Evolutionary conservation across 2,888 invertebrate species (phyloP).

Genomic region (Lepidocyrtoides sp.): DNA sequence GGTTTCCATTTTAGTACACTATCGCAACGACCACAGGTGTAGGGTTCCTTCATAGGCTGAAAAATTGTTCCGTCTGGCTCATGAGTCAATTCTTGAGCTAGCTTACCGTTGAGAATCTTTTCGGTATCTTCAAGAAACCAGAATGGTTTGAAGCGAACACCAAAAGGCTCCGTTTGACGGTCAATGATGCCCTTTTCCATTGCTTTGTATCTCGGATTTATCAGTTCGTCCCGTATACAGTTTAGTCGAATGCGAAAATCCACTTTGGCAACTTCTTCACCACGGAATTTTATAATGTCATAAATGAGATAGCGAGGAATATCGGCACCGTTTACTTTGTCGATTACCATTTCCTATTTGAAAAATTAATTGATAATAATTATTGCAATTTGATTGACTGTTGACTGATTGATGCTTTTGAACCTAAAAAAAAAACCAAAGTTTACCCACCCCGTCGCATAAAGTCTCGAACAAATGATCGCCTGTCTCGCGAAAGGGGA

Average conservation of each 20-base stretch:
- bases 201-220: slow-evolving; percentile 90
- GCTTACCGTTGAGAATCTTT: slow-evolving; percentile 93
- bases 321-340: slow-evolving; percentile 91
- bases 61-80: slow-evolving; percentile 99
- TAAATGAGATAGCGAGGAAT: slow-evolving; percentile 97
- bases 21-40: slow-evolving; percentile 93
- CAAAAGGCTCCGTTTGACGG: slow-evolving; percentile 94
- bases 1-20: slow-evolving; percentile 99
- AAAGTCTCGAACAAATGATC: slow-evolving; percentile 93
- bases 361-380: too few species aligned
- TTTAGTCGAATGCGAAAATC: slow-evolving; percentile 93
- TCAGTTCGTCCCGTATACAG: slow-evolving; percentile 90
- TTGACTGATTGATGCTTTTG: too few species aligned
- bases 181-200: slow-evolving; percentile 92
- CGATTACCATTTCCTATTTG: slow-evolving; percentile 98
- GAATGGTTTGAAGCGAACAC: slow-evolving; percentile 96
- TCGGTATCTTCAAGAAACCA: slow-evolving; percentile 93
- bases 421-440: too few species aligned
- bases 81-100: slow-evolving; percentile 94
- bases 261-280: slow-evolving; percentile 91
- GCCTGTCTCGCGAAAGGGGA: slow-evolving; percentile 92
- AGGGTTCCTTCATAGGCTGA: slow-evolving; percentile 96
- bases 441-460: slow-evolving; percentile 97
- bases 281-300: slow-evolving; percentile 95
- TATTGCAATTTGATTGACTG: too few species aligned